These are phyloP conservation scores for Syndactyla subalaris DNA, from an alignment of 2,797 vertebrate genomes.

Conservation along the genomic window DNA sequence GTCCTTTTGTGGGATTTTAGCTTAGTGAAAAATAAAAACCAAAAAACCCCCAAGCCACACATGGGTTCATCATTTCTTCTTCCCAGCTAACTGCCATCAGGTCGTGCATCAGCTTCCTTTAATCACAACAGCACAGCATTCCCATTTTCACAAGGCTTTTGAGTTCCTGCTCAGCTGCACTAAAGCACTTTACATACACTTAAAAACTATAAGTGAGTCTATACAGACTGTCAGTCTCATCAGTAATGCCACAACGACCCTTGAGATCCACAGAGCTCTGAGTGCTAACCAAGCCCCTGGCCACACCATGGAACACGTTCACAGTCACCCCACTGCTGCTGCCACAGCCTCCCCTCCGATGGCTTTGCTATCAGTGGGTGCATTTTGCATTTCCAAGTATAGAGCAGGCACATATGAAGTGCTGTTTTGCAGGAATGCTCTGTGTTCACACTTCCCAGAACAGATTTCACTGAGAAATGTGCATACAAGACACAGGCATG, in stretches of 20 bases:
- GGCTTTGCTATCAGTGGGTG: not conserved
- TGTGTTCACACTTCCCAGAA: not conserved
- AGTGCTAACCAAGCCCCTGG: not conserved
- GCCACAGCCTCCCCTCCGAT: not conserved
- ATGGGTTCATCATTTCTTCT: not conserved
- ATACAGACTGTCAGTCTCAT: not conserved
- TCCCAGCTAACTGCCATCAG: not conserved
- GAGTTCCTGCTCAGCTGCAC: not conserved
- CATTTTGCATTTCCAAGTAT: not conserved
- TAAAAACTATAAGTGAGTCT: conserved; percentile 2
- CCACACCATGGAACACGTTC: not conserved
- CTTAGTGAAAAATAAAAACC: not conserved
- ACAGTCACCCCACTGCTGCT: not conserved
- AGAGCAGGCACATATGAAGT: not conserved
- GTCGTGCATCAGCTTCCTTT: conserved; percentile 1
- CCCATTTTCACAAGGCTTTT: conserved; percentile 10
- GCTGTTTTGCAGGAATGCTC: not conserved
- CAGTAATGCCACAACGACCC: not conserved
- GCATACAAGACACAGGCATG: not conserved
- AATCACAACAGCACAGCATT: not conserved
- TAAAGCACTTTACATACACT: not conserved
- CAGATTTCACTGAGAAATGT: not conserved
- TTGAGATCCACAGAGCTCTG: not conserved
- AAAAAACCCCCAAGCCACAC: not conserved
- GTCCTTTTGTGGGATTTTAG: not conserved